A percentile compares a stretch with the other conserved stretches of the same genome.
Evolutionary conservation across 1,140 invertebrate species (phyloP).

Genomic region (Diabrotica virgifera): DNA sequence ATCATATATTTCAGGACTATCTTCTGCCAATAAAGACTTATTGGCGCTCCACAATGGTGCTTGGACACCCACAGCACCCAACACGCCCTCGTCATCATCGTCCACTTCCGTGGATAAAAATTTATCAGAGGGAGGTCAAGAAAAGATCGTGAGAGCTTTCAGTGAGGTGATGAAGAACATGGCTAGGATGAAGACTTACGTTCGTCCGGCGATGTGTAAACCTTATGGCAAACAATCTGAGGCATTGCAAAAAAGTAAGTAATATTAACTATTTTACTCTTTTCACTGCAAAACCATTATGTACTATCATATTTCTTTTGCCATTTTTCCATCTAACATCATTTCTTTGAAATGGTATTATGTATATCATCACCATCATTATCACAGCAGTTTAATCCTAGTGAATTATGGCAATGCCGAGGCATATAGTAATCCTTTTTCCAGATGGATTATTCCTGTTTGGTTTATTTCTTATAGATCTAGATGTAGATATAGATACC

Average conservation of each 20-base stretch:
- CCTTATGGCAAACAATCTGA: slow-evolving; percentile 85
- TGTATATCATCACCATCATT: too few species aligned
- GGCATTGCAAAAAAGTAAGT: slow-evolving; percentile 80
- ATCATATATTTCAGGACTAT: slow-evolving; percentile 33
- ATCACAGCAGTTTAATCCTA: too few species aligned
- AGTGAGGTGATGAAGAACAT: slow-evolving; percentile 81
- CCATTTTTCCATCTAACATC: too few species aligned
- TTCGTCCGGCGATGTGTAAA: slow-evolving; percentile 82
- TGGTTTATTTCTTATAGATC: too few species aligned
- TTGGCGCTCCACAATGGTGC: slow-evolving; percentile 66
- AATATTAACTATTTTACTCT: not conserved
- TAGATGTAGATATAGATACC: too few species aligned
- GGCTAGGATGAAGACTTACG: slow-evolving; percentile 79
- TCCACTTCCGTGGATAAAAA: slow-evolving; percentile 40
- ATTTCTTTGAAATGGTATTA: too few species aligned
- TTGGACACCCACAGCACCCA: slow-evolving; percentile 50
- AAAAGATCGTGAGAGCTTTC: slow-evolving; percentile 78
- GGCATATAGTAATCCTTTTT: too few species aligned
- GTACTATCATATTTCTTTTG: too few species aligned
- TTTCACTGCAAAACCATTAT: too few species aligned
- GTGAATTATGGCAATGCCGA: too few species aligned
- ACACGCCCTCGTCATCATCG: slow-evolving; percentile 30
- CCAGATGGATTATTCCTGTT: too few species aligned
- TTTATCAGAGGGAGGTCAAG: slow-evolving; percentile 59
- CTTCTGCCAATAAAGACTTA: slow-evolving; percentile 64